Conservation (phyloP, 2,113 vertebrate species). For the Eudyptes chrysolophus region DNA sequence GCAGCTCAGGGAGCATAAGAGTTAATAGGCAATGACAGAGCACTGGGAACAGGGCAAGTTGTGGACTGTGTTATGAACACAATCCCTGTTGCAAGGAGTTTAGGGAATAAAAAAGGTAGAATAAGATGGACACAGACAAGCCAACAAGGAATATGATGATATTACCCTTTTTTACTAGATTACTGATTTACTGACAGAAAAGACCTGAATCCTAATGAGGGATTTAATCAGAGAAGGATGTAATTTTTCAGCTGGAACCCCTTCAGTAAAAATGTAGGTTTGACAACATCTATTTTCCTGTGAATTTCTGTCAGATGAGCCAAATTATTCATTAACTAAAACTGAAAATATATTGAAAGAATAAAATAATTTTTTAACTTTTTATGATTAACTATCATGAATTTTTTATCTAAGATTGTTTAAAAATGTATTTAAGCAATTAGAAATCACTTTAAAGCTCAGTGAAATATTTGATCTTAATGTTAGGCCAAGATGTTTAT, state of each 20-base stretch:
- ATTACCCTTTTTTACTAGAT: constrained; percentile 23
- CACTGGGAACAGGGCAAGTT: neutral
- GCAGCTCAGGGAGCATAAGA: neutral
- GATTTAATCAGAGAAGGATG: constrained; percentile 36
- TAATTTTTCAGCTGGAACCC: constrained; percentile 28
- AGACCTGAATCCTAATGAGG: constrained; percentile 50
- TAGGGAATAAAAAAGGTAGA: neutral
- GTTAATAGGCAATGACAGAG: neutral
- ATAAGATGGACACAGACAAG: neutral
- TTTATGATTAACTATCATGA: neutral
- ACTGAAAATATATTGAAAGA: neutral
- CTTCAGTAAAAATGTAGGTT: neutral
- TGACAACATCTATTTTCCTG: neutral
- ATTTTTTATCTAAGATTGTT: neutral
- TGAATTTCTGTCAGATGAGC: neutral
- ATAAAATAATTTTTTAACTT: neutral
- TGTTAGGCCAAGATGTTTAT: neutral
- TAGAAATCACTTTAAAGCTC: neutral
- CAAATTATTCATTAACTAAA: neutral
- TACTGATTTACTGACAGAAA: constrained; percentile 42
- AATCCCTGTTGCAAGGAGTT: neutral
- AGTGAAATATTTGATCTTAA: neutral
- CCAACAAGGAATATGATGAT: neutral
- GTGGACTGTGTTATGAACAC: neutral
- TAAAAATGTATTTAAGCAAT: neutral